A percentile compares a stretch with the other conserved stretches of the same genome.
phyloP scores from a whole-genome alignment of 2,113 vertebrate species.

The Mixornis gularis region DNA sequence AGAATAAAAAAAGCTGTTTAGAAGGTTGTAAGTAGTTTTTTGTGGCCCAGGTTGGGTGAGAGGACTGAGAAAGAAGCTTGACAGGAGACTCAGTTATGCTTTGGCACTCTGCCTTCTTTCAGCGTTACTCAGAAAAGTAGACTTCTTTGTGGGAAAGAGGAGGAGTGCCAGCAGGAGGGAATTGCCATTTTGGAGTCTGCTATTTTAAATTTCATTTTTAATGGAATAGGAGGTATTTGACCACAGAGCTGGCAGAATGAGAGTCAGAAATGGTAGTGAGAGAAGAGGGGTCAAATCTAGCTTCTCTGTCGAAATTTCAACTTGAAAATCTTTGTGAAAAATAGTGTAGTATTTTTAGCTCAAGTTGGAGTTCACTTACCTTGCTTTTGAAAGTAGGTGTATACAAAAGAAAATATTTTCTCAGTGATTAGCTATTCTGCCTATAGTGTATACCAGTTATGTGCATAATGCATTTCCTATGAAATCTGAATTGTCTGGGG shows the following conservation, averaged over 20 bases:
- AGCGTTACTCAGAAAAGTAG: slow-evolving; percentile 20
- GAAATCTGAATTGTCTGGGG: neutral
- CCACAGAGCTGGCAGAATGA: neutral
- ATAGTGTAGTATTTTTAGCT: neutral
- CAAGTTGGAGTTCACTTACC: neutral
- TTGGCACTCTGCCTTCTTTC: slow-evolving; percentile 29
- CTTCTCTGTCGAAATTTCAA: neutral
- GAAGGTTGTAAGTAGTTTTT: neutral
- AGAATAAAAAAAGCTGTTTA: neutral
- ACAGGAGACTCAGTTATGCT: neutral
- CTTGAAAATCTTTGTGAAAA: neutral
- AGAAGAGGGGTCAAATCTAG: neutral
- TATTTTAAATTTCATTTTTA: slow-evolving; percentile 18
- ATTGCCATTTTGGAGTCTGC: neutral
- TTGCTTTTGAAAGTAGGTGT: neutral
- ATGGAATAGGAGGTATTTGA: neutral
- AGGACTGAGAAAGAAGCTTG: neutral
- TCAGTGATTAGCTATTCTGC: neutral
- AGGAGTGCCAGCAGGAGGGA: neutral
- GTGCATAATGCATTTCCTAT: neutral
- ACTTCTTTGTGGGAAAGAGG: slow-evolving; percentile 17
- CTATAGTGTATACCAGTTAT: neutral
- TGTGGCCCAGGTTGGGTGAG: neutral
- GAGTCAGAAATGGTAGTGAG: neutral
- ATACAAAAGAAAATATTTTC: neutral